Base-by-base conservation (phyloP, 1,140 invertebrate species). In the Maconellicoccus hirsutus region DNA sequence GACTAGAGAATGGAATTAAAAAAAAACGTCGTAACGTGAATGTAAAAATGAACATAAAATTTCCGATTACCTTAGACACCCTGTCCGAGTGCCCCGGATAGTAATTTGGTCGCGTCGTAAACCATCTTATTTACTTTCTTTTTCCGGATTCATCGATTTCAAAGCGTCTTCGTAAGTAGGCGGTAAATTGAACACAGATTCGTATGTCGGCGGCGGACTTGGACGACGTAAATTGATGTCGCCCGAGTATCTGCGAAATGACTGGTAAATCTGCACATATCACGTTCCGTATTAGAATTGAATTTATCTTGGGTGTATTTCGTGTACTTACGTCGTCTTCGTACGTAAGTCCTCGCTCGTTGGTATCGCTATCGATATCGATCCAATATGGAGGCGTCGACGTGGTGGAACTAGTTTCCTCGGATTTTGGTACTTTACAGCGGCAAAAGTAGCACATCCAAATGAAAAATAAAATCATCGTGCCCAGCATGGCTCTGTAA, bases 361-460 rank as follows among this genome's bases (percentile, higher is more conserved):
- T 70, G 7, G 72, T 21, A 27, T 66, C 70, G 6, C 69, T 63
- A 39, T 72, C 70, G 14, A 72, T 39, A 23, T 72, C 72, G 27
- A 72, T 72, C 72, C 72, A 72, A 70, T 42, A 72, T 8, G 72
- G 72, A 61, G 70, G 72, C 19, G 70, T 59, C 23, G 59, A 71
- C 22, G 52, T 19, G 26, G 71, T 61, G 1, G 72, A 66, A 25
- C 61, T 66, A 25, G 61, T 66, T 26, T 66, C 19, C n/a, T 72
- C 72, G 21, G 70, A 72, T 22, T 72, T 72, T 7, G 61, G 70
- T 2, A 70, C 72, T 66, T 72, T 72, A 42, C 72, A 72, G 22
- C 72, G 72, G 26, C 72, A 72, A 66, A 59, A 72, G 38, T 72
- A 72, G 69, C 72, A 72, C 72, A 72, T 72, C 72, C 72, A 72